These are phyloP conservation scores for Erebia epiphron DNA, from an alignment of 2,888 invertebrate genomes.

Conservation along the genomic window DNA sequence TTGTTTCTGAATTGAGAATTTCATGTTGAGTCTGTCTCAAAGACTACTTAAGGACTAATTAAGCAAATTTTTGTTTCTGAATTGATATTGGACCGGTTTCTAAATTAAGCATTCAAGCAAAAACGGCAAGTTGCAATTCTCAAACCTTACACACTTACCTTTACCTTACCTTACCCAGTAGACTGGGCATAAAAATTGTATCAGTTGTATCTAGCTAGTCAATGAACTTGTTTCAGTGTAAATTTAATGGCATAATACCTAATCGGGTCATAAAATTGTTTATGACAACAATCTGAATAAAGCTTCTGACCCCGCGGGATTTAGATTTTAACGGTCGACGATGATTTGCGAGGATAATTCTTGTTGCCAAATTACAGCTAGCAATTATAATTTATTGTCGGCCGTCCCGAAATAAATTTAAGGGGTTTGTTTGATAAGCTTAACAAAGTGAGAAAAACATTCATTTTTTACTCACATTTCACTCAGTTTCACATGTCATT, in stretches of 20 bases:
- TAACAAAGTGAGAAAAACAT: neutral
- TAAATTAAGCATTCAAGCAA: too few relatives aligned
- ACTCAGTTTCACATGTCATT: too few relatives aligned
- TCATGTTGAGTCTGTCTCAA: too few relatives aligned
- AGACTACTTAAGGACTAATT: too few relatives aligned
- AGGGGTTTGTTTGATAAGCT: neutral
- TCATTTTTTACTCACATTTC: neutral
- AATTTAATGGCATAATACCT: slow-evolving; percentile 5
- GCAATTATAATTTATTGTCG: slow-evolving; percentile 27
- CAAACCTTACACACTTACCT: too few relatives aligned
- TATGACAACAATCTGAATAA: slow-evolving; percentile 24
- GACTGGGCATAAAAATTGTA: neutral
- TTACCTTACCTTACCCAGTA: too few relatives aligned
- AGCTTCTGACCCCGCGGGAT: slow-evolving; percentile 26
- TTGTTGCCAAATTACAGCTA: slow-evolving; percentile 35
- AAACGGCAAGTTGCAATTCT: too few relatives aligned
- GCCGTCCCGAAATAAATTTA: neutral
- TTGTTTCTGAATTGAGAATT: too few relatives aligned
- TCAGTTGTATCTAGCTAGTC: too few relatives aligned
- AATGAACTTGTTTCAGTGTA: too few relatives aligned
- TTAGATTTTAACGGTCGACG: slow-evolving; percentile 23
- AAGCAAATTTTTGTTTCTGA: too few relatives aligned
- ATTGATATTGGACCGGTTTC: too few relatives aligned
- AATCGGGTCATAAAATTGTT: slow-evolving; percentile 23
- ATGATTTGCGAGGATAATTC: slow-evolving; percentile 24